A percentile compares a stretch with the other conserved stretches of the same genome.
phyloP scores from a whole-genome alignment of 37 sponge, comb jelly and placozoan species.

The Oscarella lobularis region DNA sequence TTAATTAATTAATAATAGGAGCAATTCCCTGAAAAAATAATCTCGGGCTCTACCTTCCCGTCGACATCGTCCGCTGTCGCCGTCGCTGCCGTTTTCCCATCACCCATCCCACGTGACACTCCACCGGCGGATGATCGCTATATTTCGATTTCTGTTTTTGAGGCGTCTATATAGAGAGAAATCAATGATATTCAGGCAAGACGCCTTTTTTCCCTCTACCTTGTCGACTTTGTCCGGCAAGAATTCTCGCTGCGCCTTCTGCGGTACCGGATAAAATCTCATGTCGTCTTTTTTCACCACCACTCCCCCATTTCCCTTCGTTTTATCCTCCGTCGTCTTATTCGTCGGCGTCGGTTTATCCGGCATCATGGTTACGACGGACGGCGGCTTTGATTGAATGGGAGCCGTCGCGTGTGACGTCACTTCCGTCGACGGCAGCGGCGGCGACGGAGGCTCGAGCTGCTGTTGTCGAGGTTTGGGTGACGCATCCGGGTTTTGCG shows the following conservation, averaged over 20 bases:
- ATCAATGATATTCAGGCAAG: too few species aligned
- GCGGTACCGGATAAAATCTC: slow-evolving; percentile 18
- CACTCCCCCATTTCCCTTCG: neutral
- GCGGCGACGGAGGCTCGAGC: neutral
- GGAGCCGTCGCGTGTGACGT: neutral
- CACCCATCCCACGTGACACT: slow-evolving; percentile 92
- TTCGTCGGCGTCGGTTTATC: neutral
- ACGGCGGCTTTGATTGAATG: neutral
- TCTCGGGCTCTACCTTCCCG: neutral
- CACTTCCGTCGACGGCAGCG: neutral
- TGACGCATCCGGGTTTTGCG: neutral
- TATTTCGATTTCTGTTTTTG: slow-evolving; percentile 89
- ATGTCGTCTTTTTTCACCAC: neutral
- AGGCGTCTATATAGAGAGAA: slow-evolving; percentile 26
- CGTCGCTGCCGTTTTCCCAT: slow-evolving; percentile 28
- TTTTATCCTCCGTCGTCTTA: neutral
- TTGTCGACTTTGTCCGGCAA: slow-evolving; percentile 14
- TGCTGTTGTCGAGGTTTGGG: neutral
- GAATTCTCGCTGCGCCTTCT: neutral
- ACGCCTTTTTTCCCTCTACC: too few species aligned
- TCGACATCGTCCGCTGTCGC: neutral
- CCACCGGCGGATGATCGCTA: slow-evolving; percentile 86
- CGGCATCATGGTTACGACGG: neutral
- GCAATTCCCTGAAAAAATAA: neutral
- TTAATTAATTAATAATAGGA: neutral